These are phyloP conservation scores for Chloropsis cyanopogon DNA, from an alignment of 2,113 vertebrate species.

Conservation along the genomic window DNA sequence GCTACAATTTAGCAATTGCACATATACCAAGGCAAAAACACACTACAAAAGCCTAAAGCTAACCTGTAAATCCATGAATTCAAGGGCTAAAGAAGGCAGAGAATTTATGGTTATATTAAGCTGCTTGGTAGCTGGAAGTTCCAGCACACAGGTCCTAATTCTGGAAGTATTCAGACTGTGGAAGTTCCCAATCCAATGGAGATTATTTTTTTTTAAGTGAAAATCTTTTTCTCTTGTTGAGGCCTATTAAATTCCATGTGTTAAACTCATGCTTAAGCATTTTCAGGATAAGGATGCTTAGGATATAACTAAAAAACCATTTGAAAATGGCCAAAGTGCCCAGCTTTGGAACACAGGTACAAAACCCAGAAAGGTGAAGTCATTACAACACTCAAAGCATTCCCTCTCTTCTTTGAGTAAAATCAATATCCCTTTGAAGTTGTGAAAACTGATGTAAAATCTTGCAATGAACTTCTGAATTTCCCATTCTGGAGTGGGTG, in stretches of 20 bases:
- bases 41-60: not conserved
- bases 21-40: not conserved
- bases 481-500: not conserved
- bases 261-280: not conserved
- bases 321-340: not conserved
- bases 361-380: not conserved
- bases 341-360: not conserved
- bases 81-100: not conserved
- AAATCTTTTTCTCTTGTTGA: not conserved
- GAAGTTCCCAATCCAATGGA: not conserved
- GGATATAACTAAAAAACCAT: not conserved
- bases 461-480: not conserved
- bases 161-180: not conserved
- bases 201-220: not conserved
- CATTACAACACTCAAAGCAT: not conserved
- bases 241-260: not conserved
- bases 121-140: not conserved
- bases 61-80: not conserved
- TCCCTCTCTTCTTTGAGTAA: not conserved
- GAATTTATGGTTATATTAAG: not conserved
- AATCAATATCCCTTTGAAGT: not conserved
- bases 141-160: not conserved
- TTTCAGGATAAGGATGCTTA: not conserved
- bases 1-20: not conserved
- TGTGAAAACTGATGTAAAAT: not conserved